Conservation (phyloP, 2,888 invertebrate species). For the Acanthosepion pharaonis region DNA sequence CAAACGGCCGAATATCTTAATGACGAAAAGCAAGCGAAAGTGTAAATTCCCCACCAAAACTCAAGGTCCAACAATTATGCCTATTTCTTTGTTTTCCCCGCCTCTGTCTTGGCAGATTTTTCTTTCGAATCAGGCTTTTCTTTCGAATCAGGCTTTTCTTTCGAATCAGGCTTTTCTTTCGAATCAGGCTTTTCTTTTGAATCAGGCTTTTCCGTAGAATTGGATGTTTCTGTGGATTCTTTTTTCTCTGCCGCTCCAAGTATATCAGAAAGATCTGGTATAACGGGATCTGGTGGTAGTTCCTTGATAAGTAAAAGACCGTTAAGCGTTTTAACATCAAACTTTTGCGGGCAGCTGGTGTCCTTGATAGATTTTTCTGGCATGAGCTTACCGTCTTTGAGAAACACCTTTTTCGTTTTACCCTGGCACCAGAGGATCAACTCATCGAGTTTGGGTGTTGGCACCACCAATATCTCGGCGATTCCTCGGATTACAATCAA, state of each 20-base stretch:
- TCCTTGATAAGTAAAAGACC: not conserved
- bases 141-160: not conserved
- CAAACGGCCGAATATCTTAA: not conserved
- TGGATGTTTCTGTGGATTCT: not conserved
- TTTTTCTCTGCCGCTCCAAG: not conserved
- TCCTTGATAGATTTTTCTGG: not conserved
- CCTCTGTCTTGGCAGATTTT: not conserved
- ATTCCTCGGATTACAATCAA: conserved; percentile 37
- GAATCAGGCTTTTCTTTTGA: not conserved
- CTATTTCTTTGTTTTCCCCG: not conserved
- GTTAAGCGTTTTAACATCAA: conserved; percentile 18
- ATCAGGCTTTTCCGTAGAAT: not conserved
- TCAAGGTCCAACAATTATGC: not conserved
- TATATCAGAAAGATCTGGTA: not conserved
- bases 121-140: not conserved
- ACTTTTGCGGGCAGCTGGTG: conserved; percentile 10
- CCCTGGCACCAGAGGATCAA: conserved; percentile 37
- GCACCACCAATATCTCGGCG: not conserved
- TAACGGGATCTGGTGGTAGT: not conserved
- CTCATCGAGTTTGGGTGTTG: conserved; percentile 34
- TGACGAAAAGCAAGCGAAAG: conserved; percentile 14
- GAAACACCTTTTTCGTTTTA: conserved; percentile 12
- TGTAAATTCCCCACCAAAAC: not conserved
- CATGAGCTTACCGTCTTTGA: conserved; percentile 39
- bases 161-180: not conserved